phyloP scores from a whole-genome alignment of 2,888 invertebrate genomes.

The Aproaerema taeniolella region DNA sequence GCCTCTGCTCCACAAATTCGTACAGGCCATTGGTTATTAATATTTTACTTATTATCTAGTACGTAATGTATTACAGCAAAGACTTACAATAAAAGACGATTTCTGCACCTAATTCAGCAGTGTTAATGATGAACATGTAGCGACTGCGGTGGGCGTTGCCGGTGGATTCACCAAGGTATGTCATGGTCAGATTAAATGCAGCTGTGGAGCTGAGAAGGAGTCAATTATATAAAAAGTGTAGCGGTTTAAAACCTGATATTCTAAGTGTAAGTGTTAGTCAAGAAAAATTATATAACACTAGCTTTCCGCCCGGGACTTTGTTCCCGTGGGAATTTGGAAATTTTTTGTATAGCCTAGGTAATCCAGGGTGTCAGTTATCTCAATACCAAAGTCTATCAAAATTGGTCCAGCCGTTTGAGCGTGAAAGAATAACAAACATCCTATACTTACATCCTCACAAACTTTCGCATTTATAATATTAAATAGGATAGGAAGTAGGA shows the following conservation, averaged over 20 bases:
- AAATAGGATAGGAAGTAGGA: neutral
- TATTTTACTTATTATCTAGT: too few relatives aligned
- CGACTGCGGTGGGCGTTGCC: conserved; percentile 30
- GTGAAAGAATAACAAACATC: neutral
- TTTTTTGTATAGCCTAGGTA: neutral
- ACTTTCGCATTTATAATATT: neutral
- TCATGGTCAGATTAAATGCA: conserved; percentile 61
- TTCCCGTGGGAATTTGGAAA: neutral
- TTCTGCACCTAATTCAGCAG: conserved; percentile 37
- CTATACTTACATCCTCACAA: neutral
- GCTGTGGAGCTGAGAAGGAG: conserved; percentile 41
- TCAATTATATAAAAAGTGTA: too few relatives aligned
- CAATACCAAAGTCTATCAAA: neutral
- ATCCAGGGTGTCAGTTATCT: neutral
- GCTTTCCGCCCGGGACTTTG: too few relatives aligned
- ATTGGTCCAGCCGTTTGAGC: neutral
- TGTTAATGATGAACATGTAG: conserved; percentile 44
- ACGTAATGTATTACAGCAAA: too few relatives aligned
- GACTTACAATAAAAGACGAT: conserved; percentile 37
- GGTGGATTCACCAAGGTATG: conserved; percentile 68
- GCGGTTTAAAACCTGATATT: too few relatives aligned
- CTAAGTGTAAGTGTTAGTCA: too few relatives aligned
- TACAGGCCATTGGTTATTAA: too few relatives aligned
- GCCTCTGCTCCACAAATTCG: too few relatives aligned
- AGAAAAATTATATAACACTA: too few relatives aligned